Base-by-base conservation (phyloP, 2,888 invertebrate genomes). In the Chorisops tibialis region DNA sequence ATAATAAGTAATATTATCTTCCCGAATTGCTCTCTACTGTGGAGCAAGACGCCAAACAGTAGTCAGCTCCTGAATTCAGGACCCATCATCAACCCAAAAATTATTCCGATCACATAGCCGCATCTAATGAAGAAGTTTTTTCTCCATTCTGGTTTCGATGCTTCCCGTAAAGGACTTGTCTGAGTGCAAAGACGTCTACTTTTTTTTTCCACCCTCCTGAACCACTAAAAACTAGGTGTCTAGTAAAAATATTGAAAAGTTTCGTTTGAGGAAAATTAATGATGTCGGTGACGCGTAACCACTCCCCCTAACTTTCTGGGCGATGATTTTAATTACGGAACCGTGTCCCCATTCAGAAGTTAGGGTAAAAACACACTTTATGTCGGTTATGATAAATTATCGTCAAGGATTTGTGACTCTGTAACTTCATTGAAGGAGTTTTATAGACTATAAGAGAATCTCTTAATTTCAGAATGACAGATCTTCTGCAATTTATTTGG, bases 1-100 rank as follows among this genome's bases (percentile, higher is more conserved):
- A 56, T 56, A 56, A 56, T 45, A 56, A 56, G 43, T 56, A 56
- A 56, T 56, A 56, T 56, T 56, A 45, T 56, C 30, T 56, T 54
- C 24, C 24, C 14, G 14, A 22, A 11, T 21, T 22, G 48, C 21
- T 48, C 7, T 9, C n/a, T 2, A 2, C 22, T 24, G 48, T n/a
- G 48, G 22, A n/a, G 21, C 14, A 41, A 6, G 38, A 16, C 4
- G 11, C 22, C 14, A 22, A 39, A 50, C 49, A 47, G 16, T 14
- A 56, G 56, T 24, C 56, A 35, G 56, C 43, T 43, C 18, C 24
- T 54, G 14, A 43, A 39, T 43, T 56, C 16, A 14, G n/a, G n/a
- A 9, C 16, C 43, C 21, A 30, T 45, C 41, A 45, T 56, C 21
- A 14, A 30, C 22, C 43, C 43, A 45, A 30, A 56, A 56, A 43